These are phyloP conservation scores for Denticeps clupeoides DNA, from an alignment of 2,797 vertebrate genomes.

Conservation along the genomic window DNA sequence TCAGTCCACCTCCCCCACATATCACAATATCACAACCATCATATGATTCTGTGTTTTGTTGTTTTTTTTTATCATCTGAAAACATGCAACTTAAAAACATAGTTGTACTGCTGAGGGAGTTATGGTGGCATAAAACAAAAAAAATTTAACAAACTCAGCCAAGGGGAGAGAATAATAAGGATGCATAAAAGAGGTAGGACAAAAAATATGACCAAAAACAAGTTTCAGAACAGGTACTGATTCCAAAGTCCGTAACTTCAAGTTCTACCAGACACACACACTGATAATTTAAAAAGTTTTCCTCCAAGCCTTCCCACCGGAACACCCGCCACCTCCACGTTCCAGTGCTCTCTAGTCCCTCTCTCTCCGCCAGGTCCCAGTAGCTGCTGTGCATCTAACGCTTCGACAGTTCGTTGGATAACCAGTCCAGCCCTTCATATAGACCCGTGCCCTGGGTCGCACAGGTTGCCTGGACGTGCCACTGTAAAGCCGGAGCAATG, in stretches of 20 bases:
- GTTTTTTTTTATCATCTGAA: constrained; percentile 26
- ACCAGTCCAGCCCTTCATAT: constrained; percentile 74
- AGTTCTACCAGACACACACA: constrained; percentile 48
- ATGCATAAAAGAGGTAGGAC: constrained; percentile 19
- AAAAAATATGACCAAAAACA: constrained; percentile 24
- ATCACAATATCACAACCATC: constrained; percentile 20
- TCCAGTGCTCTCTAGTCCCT: constrained; percentile 7
- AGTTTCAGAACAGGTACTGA: constrained; percentile 38
- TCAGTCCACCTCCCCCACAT: constrained; percentile 21
- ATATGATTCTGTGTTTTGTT: constrained; percentile 20
- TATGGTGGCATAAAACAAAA: constrained; percentile 14
- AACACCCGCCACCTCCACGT: constrained; percentile 13
- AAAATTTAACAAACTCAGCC: too few relatives aligned
- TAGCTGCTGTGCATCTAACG: constrained; percentile 35
- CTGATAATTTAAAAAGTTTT: constrained; percentile 50
- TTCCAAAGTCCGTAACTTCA: constrained; percentile 51
- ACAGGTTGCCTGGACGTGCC: constrained; percentile 72
- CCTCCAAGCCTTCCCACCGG: constrained; percentile 22
- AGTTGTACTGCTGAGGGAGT: constrained; percentile 9
- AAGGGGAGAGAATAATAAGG: constrained; percentile 13
- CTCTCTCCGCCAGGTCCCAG: not conserved
- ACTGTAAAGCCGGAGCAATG: constrained; percentile 42
- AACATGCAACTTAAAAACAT: constrained; percentile 53
- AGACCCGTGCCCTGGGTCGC: constrained; percentile 74
- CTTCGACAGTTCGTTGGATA: constrained; percentile 67